A percentile compares a stretch with the other conserved stretches of the same genome.
phyloP scores from a whole-genome alignment of 2,113 vertebrate species.

The Petrocephalus zakoni region DNA sequence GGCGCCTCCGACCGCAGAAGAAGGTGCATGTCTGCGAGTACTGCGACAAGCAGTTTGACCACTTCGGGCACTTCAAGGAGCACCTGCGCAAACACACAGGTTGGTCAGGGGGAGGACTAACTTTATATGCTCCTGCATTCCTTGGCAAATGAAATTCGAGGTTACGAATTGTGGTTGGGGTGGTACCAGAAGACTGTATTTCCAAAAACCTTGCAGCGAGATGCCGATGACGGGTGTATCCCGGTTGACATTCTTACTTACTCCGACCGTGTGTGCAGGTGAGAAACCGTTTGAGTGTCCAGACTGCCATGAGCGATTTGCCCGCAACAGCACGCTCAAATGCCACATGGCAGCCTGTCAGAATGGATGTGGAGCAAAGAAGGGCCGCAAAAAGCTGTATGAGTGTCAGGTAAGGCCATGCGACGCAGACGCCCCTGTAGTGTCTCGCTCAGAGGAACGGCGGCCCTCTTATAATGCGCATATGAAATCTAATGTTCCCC shows the following conservation, averaged over 20 bases:
- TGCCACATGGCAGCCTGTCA: slow-evolving; percentile 95
- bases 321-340: slow-evolving; percentile 93
- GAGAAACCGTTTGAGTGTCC: slow-evolving; percentile 98
- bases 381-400: slow-evolving; percentile 94
- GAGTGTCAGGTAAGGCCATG: slow-evolving; percentile 90
- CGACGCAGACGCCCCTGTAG: not conserved
- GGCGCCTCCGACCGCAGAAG: slow-evolving; percentile 81
- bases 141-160: not conserved
- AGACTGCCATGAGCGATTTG: slow-evolving; percentile 93
- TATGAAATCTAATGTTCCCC: not conserved
- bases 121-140: not conserved
- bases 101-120: slow-evolving; percentile 36
- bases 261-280: slow-evolving; percentile 60
- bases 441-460: not conserved
- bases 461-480: not conserved
- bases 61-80: slow-evolving; percentile 97
- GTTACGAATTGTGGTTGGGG: not conserved
- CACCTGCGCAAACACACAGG: slow-evolving; percentile 95
- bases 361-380: slow-evolving; percentile 91
- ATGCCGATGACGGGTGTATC: not conserved
- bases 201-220: not conserved
- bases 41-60: slow-evolving; percentile 94
- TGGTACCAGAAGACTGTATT: not conserved
- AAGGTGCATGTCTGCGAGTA: slow-evolving; percentile 94
- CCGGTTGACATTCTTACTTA: not conserved